Conservation (phyloP, 2,888 invertebrate genomes). For the Conus canariensis region DNA sequence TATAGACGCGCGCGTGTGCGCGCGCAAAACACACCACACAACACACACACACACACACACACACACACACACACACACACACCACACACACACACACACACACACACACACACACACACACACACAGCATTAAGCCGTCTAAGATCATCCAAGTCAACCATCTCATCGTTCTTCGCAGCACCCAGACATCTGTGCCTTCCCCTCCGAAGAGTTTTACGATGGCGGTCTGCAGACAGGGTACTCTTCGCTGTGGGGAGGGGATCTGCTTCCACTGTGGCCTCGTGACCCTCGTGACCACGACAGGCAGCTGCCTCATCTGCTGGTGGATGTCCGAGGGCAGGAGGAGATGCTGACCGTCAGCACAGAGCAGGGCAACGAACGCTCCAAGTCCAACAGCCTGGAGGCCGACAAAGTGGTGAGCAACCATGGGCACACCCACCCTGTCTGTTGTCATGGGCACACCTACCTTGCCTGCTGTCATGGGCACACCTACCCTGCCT, state of each 20-base stretch:
- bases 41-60: too few species aligned
- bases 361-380: slow-evolving; percentile 69
- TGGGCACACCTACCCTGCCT: too few species aligned
- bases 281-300: too few species aligned
- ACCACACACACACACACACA: background rate
- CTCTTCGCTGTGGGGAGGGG: slow-evolving; percentile 26
- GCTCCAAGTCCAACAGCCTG: slow-evolving; percentile 65
- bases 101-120: background rate
- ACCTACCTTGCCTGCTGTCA: too few species aligned
- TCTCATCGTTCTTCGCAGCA: slow-evolving; percentile 55
- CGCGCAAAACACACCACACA: too few species aligned
- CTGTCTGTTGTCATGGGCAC: too few species aligned
- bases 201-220: slow-evolving; percentile 66
- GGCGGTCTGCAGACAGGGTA: slow-evolving; percentile 53
- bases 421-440: too few species aligned
- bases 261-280: slow-evolving; percentile 38
- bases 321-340: slow-evolving; percentile 67
- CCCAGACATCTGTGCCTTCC: slow-evolving; percentile 64
- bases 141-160: too few species aligned
- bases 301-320: slow-evolving; percentile 55
- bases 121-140: background rate
- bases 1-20: too few species aligned
- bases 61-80: too few species aligned
- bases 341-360: slow-evolving; percentile 65
- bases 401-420: slow-evolving; percentile 68